Base-by-base conservation (phyloP, 2,888 invertebrate genomes). In the Athalia circularis region DNA sequence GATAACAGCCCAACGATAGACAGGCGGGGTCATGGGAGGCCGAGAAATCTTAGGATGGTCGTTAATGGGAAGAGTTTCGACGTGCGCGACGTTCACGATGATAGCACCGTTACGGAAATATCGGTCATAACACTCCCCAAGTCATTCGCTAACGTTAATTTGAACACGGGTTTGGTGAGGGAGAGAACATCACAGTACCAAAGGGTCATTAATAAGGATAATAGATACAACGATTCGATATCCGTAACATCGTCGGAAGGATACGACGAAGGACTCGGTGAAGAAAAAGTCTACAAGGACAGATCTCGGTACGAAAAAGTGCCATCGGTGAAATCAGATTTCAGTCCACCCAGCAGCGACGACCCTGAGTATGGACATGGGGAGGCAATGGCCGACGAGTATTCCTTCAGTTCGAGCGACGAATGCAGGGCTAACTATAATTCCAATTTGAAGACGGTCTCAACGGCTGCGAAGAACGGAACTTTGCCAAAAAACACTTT, bases 61-160 rank as follows among this genome's bases (percentile, higher is more conserved):
- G 94, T 95, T 90, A 93, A 92, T 65, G 92, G 94, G 0, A 95
- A 95, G 85, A 94, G 93, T 82, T 96, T 96, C 90, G 95, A 96
- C 83, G 94, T 96, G 3, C 91, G 94, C 48, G 96, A 96, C 85
- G 90, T 94, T 70, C 92, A 93, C 62, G 92, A 92, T 83, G 94
- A 94, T 72, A 93, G 92, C 67, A 92, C 93, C 7, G 92, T 94
- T 3, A 94, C 94, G 0, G 94, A 94, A 48, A 93, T 93, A 82
- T 91, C 93, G 3, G 93, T 94, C 4, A 93, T 94, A 79, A 93
- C 94, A 0, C 88, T 95, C 77, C 94, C 94, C 65, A 93, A 93
- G 61, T 84, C 87, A 0, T 88, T 87, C 50, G 85, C 82, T 0
- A 83, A 79, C 7, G 83, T 82, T 67, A 89, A 89, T 77, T 59